phyloP scores from a whole-genome alignment of 1,140 invertebrate species.

The Telenomus remus region DNA sequence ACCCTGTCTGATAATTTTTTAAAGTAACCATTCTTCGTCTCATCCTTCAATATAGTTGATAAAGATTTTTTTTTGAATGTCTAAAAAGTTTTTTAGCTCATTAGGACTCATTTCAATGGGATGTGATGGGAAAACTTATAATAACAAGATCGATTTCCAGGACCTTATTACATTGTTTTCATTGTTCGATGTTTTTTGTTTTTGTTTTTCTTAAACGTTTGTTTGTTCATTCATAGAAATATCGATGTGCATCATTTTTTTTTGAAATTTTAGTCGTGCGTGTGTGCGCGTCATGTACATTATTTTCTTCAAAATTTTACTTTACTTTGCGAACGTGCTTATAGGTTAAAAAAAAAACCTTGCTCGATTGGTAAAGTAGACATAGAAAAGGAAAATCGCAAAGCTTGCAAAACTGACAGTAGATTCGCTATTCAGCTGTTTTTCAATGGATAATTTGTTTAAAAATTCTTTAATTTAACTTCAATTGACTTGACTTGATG shows the following conservation, averaged over 20 bases:
- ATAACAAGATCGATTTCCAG: conserved; percentile 53
- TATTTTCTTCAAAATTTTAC: too few relatives aligned
- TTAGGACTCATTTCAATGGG: not conserved
- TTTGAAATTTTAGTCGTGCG: conserved; percentile 37
- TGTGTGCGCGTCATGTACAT: conserved; percentile 48
- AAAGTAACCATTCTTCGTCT: too few relatives aligned
- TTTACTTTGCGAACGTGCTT: not conserved
- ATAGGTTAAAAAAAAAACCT: not conserved
- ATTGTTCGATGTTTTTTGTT: conserved; percentile 4
- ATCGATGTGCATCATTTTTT: conserved; percentile 53
- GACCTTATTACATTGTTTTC: conserved; percentile 4
- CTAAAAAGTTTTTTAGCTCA: not conserved
- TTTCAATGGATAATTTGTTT: too few relatives aligned
- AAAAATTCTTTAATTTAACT: too few relatives aligned
- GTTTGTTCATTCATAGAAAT: conserved; percentile 15
- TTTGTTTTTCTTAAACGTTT: conserved; percentile 3
- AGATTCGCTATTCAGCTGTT: too few relatives aligned
- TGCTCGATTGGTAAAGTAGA: conserved; percentile 28
- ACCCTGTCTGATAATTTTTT: too few relatives aligned
- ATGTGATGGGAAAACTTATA: conserved; percentile 52
- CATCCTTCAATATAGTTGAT: too few relatives aligned
- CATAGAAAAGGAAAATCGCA: conserved; percentile 5
- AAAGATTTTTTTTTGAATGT: not conserved
- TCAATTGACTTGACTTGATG: conserved; percentile 72
- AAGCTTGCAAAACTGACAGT: too few relatives aligned